Conservation (phyloP, 1,140 invertebrate species). For the Orius insidiosus region DNA sequence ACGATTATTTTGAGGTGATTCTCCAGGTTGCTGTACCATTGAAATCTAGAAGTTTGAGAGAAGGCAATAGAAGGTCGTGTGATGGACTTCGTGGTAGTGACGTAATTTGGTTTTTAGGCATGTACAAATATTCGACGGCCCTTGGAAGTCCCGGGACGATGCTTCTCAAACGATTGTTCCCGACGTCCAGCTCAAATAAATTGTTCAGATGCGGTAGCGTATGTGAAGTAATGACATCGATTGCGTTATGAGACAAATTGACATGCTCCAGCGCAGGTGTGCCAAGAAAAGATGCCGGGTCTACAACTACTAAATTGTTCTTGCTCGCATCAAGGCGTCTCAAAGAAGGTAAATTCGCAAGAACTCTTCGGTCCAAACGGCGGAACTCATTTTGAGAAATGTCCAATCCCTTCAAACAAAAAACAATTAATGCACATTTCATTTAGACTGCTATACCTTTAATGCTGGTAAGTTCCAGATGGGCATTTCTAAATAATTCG, state of each 20-base stretch:
- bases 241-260: constrained; percentile 21
- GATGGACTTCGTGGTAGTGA: constrained; percentile 40
- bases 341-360: constrained; percentile 56
- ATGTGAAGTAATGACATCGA: constrained; percentile 22
- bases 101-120: constrained; percentile 54
- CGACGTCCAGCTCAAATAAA: constrained; percentile 61
- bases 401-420: constrained; percentile 61
- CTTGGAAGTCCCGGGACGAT: constrained; percentile 51
- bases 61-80: constrained; percentile 47
- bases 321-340: constrained; percentile 58
- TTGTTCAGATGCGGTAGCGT: constrained; percentile 54
- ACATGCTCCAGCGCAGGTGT: constrained; percentile 51
- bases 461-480: constrained; percentile 65
- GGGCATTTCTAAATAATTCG: constrained; percentile 36
- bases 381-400: constrained; percentile 57
- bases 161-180: constrained; percentile 44
- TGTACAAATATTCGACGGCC: constrained; percentile 57
- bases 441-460: no score
- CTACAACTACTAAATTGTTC: constrained; percentile 51
- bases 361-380: constrained; percentile 45
- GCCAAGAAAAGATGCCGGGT: constrained; percentile 50
- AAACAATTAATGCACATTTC: no score
- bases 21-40: no score
- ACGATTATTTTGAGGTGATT: no score
- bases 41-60: constrained; percentile 52